A percentile compares a stretch with the other conserved stretches of the same genome.
These are phyloP conservation scores for Hycleus cichorii DNA, from an alignment of 1,140 invertebrate genomes.

Conservation along the genomic window DNA sequence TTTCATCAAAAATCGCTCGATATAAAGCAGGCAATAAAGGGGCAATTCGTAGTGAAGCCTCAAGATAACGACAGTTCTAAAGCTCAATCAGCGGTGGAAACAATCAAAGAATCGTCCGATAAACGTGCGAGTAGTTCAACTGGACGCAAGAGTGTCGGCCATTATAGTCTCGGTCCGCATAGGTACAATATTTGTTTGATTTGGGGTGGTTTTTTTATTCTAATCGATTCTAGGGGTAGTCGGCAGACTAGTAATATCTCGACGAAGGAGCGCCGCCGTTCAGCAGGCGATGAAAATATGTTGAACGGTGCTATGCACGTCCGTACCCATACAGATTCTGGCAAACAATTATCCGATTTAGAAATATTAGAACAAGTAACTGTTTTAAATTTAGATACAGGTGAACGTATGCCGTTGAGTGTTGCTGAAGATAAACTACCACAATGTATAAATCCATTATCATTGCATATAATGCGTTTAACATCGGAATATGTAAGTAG, in stretches of 20 bases:
- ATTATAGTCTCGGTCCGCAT: slow-evolving; percentile 51
- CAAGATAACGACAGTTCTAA: slow-evolving; percentile 66
- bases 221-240: slow-evolving; percentile 16
- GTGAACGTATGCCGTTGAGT: slow-evolving; percentile 79
- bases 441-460: slow-evolving; percentile 85
- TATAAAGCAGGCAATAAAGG: slow-evolving; percentile 55
- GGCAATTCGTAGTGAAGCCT: slow-evolving; percentile 72
- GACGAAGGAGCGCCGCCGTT: slow-evolving; percentile 59
- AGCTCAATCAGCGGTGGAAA: slow-evolving; percentile 15
- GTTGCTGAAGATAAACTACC: slow-evolving; percentile 86
- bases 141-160: slow-evolving; percentile 50
- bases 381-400: slow-evolving; percentile 90
- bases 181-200: slow-evolving; percentile 33
- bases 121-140: slow-evolving; percentile 44
- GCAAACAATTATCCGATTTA: slow-evolving; percentile 74
- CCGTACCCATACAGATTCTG: slow-evolving; percentile 74
- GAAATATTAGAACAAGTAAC: slow-evolving; percentile 85
- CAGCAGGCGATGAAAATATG: slow-evolving; percentile 64
- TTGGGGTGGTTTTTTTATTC: not conserved
- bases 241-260: slow-evolving; percentile 29
- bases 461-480: slow-evolving; percentile 88
- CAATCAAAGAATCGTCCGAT: not conserved
- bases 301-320: slow-evolving; percentile 65
- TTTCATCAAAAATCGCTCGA: slow-evolving; percentile 32
- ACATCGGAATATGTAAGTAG: slow-evolving; percentile 82